Base-by-base conservation (phyloP, 2,113 vertebrate genomes). In the Centropus unirufus region DNA sequence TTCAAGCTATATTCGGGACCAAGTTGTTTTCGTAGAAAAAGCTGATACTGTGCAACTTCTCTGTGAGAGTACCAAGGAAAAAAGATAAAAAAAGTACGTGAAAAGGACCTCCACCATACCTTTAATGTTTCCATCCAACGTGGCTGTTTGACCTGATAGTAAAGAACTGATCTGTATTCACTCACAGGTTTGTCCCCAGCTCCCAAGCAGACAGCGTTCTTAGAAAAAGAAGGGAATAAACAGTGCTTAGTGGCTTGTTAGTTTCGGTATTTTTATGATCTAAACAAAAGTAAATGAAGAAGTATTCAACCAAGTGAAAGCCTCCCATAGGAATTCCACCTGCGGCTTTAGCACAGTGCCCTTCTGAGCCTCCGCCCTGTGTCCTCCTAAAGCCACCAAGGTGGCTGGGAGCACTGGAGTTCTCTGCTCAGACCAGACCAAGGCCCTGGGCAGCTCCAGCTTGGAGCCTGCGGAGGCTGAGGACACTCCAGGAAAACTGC, bases 41-140 rank as follows among this genome's bases (percentile, higher is more conserved):
- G 44, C 17, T 59, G 55, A 72, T 29, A 52, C 44, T 46, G 6
- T 42, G 26, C 34, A 62, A 49, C 32, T 12, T 64, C 58, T 30
- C 17, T 14, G 11, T 4, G 14, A 8, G n/a, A 93, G 29, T 11
- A 47, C 12, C 30, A 30, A 69, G 52, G 82, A 67, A 46, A 1
- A 4, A 42, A 58, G 11, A 8, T 6, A 6, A 26, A 63, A 20
- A 52, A 63, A 4, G 7, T 5, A 26, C n/a, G 32, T 2, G 11
- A 12, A 12, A 59, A 36, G 5, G 1, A 5, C 3, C 18, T 16
- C 18, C 3, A 0, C 29, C 34, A 1, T 98, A 99, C 99, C 99
- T 99, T 99, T 91, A 99, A 96, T 0, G 99, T 99, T 96, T 99
- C 99, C 98, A 99, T 99, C 99, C 99, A 99, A 2, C 99, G 99